phyloP scores from a whole-genome alignment of 2,888 invertebrate genomes.

The Mimumesa dahlbomi region DNA sequence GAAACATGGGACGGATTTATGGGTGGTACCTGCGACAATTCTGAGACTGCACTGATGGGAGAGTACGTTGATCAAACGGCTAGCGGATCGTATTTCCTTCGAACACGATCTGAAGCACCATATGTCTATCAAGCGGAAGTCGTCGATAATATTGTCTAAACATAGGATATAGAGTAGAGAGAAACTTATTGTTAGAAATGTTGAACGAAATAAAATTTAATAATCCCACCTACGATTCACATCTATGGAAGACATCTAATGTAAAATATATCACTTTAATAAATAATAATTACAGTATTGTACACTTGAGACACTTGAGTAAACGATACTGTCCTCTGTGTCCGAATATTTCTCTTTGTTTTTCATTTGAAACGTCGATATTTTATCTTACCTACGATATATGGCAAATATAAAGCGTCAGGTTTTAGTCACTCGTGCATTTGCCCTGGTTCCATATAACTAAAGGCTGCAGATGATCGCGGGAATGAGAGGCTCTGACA shows the following conservation, averaged over 20 bases:
- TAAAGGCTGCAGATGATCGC: constrained; percentile 41
- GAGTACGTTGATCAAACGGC: constrained; percentile 73
- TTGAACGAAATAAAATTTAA: no score
- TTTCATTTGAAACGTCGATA: constrained; percentile 21
- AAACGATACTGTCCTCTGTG: constrained; percentile 28
- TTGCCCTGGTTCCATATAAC: constrained; percentile 31
- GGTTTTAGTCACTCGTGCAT: constrained; percentile 6
- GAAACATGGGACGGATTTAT: constrained; percentile 74
- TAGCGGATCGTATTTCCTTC: constrained; percentile 74
- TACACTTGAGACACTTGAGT: constrained; percentile 60
- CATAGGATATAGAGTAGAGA: neutral
- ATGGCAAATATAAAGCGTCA: constrained; percentile 20
- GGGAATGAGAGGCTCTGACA: constrained; percentile 56
- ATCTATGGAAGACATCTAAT: constrained; percentile 49
- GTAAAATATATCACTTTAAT: constrained; percentile 62
- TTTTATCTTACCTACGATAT: constrained; percentile 45
- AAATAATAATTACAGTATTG: constrained; percentile 72
- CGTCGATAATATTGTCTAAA: constrained; percentile 53
- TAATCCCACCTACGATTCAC: no score
- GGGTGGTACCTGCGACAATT: constrained; percentile 68
- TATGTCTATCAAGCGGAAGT: constrained; percentile 64
- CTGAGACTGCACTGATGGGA: constrained; percentile 69
- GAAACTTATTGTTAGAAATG: neutral
- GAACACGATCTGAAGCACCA: constrained; percentile 73
- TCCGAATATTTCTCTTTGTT: constrained; percentile 13